Conservation (phyloP, 2,113 vertebrate genomes). For the Ploceus nigricollis region DNA sequence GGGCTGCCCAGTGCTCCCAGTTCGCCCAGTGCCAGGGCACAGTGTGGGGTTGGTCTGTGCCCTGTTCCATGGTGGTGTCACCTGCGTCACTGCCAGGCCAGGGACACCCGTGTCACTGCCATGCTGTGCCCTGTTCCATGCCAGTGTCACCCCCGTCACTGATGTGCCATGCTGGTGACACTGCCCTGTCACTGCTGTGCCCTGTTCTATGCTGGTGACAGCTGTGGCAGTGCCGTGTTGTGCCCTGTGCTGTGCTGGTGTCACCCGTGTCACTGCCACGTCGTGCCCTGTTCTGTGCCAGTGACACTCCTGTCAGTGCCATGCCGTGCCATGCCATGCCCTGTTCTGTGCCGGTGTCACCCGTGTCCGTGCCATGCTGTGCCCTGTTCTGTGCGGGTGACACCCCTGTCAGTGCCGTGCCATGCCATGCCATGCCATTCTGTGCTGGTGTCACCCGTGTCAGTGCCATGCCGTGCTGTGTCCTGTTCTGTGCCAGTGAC, state of each 20-base stretch:
- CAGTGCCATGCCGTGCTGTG: too few species aligned
- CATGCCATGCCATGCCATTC: too few species aligned
- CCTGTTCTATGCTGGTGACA: too few species aligned
- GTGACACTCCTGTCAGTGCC: neutral
- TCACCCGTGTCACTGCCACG: neutral
- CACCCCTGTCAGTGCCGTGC: too few species aligned
- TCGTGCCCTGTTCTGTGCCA: neutral
- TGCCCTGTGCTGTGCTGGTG: neutral
- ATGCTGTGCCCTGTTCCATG: too few species aligned
- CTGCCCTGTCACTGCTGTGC: neutral
- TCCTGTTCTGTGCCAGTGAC: neutral
- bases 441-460: too few species aligned
- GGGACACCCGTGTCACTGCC: rapidly evolving
- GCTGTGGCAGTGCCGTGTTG: too few species aligned
- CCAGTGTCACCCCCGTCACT: too few species aligned
- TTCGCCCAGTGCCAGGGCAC: neutral
- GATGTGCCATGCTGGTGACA: too few species aligned
- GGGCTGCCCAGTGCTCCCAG: neutral
- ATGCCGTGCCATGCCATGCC: neutral
- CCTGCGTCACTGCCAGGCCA: rapidly evolving
- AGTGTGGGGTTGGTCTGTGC: too few species aligned
- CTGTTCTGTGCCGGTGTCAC: too few species aligned
- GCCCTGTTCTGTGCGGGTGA: neutral
- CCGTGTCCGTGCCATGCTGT: neutral
- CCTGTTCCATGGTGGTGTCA: neutral